Base-by-base conservation (phyloP, 1,140 invertebrate species). In the Apis laboriosa region DNA sequence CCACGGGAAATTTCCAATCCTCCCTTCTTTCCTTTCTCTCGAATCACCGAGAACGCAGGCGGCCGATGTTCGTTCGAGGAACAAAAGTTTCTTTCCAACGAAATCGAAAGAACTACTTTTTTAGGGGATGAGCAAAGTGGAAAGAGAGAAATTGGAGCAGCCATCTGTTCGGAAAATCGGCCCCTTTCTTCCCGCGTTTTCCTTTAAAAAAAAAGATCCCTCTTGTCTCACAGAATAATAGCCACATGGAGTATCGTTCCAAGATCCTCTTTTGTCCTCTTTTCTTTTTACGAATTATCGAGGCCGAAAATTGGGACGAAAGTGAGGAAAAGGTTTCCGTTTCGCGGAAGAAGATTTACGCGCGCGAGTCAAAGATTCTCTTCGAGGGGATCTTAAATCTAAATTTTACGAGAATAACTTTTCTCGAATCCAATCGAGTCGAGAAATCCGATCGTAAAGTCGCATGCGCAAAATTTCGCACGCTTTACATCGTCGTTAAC, bases 151-250 rank as follows among this genome's bases (percentile, higher is more conserved):
- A 81, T 81, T 68, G 24, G 49, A 28, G 56, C n/a, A 34, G 63
- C 63, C 60, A 81, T 76, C 72, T 28, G 12, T 55, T 51, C 72
- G 79, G 28, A 21, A 81, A 58, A 60, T 75, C 72, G 43, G 43
- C 12, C 19, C 9, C 19, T 58, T 60, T 28, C 21, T 15, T 75
- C 28, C 49, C 21, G 7, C n/a, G 66, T 12, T 66, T 73, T 56
- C 49, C 51, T 21, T 43, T 24, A 58, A 19, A 58, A 19, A 58
- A 19, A 24, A 11, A 15, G 51, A 53, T 5, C 7, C 24, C 1
- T 19, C 11, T 34, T 2, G 15, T 8, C 67, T 66, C 21, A 28
- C 63, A n/a, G 72, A 2, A 53, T 17, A 67, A 53, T 21, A 13
- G 49, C 43, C n/a, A 28, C 60, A 19, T 8, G 13, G 34, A 43